phyloP scores from a whole-genome alignment of 2,113 vertebrate species.

The Oostethus manadensis region DNA sequence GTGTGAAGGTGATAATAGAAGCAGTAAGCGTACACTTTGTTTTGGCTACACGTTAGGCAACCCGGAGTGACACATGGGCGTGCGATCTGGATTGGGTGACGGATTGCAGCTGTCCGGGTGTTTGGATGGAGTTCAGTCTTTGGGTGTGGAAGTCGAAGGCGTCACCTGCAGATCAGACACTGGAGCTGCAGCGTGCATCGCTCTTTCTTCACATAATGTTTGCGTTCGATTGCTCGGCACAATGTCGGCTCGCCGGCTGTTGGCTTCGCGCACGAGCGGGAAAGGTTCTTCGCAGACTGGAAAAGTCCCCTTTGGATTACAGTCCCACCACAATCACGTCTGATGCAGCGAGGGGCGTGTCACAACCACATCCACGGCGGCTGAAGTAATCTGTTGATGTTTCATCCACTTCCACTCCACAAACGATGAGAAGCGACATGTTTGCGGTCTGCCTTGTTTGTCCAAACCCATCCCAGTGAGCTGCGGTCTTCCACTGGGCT shows the following conservation, averaged over 20 bases:
- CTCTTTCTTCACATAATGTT: neutral
- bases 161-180: neutral
- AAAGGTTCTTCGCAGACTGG: conserved; percentile 18
- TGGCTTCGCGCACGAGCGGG: conserved; percentile 4
- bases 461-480: conserved; percentile 31
- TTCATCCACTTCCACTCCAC: conserved; percentile 33
- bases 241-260: neutral
- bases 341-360: conserved; percentile 35
- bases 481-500: conserved; percentile 41
- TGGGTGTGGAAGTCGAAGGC: neutral
- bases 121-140: neutral
- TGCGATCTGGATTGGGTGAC: conserved; percentile 13
- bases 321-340: conserved; percentile 21
- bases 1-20: conserved; percentile 33
- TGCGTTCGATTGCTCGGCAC: neutral
- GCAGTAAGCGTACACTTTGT: conserved; percentile 32
- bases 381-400: conserved; percentile 55
- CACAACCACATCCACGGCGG: conserved; percentile 10
- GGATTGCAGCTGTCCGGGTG: conserved; percentile 34
- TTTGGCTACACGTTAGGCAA: conserved; percentile 29
- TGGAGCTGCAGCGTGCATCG: neutral
- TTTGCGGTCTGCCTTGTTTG: conserved; percentile 26
- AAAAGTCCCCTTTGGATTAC: conserved; percentile 44
- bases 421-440: conserved; percentile 20
- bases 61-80: conserved; percentile 18